phyloP scores from a whole-genome alignment of 2,888 invertebrate genomes.

The Crossocerus cetratus region DNA sequence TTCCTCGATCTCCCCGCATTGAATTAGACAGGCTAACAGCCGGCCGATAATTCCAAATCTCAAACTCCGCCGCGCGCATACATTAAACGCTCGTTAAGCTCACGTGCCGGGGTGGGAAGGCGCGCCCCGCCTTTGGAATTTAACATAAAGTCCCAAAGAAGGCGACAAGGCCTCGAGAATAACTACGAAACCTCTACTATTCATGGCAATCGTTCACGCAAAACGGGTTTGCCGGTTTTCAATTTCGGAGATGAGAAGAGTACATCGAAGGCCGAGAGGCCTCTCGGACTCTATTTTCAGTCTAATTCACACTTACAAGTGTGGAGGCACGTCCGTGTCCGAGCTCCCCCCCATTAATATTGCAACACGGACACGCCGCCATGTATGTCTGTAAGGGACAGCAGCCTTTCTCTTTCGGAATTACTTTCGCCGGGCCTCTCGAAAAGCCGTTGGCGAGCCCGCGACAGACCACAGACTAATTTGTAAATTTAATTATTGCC shows the following conservation, averaged over 20 bases:
- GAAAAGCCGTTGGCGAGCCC: slow-evolving; percentile 16
- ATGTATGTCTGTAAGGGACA: slow-evolving; percentile 47
- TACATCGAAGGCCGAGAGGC: not conserved
- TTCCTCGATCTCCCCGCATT: too few relatives aligned
- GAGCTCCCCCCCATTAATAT: slow-evolving; percentile 32
- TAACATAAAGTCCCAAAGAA: too few relatives aligned
- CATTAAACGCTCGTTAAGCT: too few relatives aligned
- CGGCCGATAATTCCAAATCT: too few relatives aligned
- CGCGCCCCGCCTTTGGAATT: too few relatives aligned
- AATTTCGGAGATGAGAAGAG: not conserved
- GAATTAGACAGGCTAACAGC: too few relatives aligned
- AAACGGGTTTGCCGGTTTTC: too few relatives aligned
- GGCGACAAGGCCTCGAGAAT: too few relatives aligned
- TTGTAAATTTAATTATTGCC: not conserved
- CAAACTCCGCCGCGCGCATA: too few relatives aligned
- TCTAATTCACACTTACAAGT: not conserved
- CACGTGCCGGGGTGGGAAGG: too few relatives aligned
- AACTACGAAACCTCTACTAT: too few relatives aligned
- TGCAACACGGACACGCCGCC: slow-evolving; percentile 32
- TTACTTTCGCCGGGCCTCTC: slow-evolving; percentile 62
- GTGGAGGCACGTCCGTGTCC: not conserved
- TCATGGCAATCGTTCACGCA: too few relatives aligned
- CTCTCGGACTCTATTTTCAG: not conserved
- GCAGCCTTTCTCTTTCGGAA: slow-evolving; percentile 67
- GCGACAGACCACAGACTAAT: not conserved